Base-by-base conservation (phyloP, 2,797 vertebrate species). In the Siniperca obscura region DNA sequence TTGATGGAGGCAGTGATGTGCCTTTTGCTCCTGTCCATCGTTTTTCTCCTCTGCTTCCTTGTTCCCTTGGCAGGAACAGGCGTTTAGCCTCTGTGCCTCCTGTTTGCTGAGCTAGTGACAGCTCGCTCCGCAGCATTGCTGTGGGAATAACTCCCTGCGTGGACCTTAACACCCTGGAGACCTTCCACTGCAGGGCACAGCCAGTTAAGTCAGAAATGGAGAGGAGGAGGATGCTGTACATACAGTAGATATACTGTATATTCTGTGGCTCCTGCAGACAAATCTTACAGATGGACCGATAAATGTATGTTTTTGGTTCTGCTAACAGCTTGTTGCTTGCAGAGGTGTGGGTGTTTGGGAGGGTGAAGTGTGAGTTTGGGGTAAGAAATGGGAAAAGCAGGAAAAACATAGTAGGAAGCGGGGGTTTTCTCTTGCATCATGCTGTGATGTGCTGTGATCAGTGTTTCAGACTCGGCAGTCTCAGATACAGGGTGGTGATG, bases 31-130 rank as follows among this genome's bases (percentile, higher is more conserved):
- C 36, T 0, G 17, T 84, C 69, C 42, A 57, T 71, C 50, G 36
- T 84, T 88, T 82, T 64, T 88, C 80, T 85, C 76, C 64, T 66
- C 46, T 64, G 61, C 81, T 53, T 86, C 76, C 83, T 72, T 46
- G 75, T 77, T 87, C 85, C 76, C 83, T 69, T 82, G 86, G 86
- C 85, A 86, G 85, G 66, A 89, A 90, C 82, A 88, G 82, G 65
- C 78, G 53, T 92, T 93, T 91, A 91, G 90, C 90, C 87, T 90
- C 83, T 84, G 79, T 75, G 76, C 60, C 90, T 91, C 62, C 75
- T 89, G 87, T 87, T 91, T 91, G 81, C 76, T 70, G 77, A 90
- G 83, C 76, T 80, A 38, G 78, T 90, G 89, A 90, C 86, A 86
- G 89, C 85, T 87, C 30, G 67, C 80, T 89, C 83, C 1, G 36